Evolutionary conservation across 1,140 invertebrate species (phyloP), one percentile per base, ranked within the genome.

Genomic region (Adoxophyes honmai): DNA sequence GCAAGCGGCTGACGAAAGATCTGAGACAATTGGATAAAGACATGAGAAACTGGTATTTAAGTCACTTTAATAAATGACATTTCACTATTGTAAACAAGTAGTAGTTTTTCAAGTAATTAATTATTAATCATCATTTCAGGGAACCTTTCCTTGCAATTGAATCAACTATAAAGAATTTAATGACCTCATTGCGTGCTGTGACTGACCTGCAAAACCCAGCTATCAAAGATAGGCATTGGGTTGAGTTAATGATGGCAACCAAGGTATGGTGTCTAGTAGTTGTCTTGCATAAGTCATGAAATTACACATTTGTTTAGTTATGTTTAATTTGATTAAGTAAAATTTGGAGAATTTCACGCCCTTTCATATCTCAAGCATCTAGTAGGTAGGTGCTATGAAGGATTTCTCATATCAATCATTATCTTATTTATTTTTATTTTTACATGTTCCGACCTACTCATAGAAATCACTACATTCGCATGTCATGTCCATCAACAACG

Each of bases 151-250:
- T 90, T 13, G 88, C 91, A 38, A 90, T 96, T 37, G 96, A 97
- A 81, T 90, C 88, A 0, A 92, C 92, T 34, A 92, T 98, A 4
- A 96, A 94, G 78, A 97, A 97, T 82, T 93, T 97, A 89, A 91
- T 97, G 86, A 95, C 96, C 0, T 96, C 96, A 0, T 78, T 98
- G 55, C 91, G 95, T 81, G 96, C 97, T n/a, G 96, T 99, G 10
- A 95, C 95, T 2, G 97, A 99, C 76, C 88, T 99, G 11, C 97
- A 98, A 87, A 98, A 98, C 89, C 96, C 97, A 4, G 95, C 97
- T 0, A 98, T 99, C 51, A 92, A 95, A 66, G 95, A 97, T 48
- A 91, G 97, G 37, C 97, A 99, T 88, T 99, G 98, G 98, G 90
- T 94, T 34, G 95, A 98, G 76, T 89, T 99, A 1, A 98, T 98